Conservation (phyloP, 2,113 vertebrate species). For the Menura novaehollandiae region DNA sequence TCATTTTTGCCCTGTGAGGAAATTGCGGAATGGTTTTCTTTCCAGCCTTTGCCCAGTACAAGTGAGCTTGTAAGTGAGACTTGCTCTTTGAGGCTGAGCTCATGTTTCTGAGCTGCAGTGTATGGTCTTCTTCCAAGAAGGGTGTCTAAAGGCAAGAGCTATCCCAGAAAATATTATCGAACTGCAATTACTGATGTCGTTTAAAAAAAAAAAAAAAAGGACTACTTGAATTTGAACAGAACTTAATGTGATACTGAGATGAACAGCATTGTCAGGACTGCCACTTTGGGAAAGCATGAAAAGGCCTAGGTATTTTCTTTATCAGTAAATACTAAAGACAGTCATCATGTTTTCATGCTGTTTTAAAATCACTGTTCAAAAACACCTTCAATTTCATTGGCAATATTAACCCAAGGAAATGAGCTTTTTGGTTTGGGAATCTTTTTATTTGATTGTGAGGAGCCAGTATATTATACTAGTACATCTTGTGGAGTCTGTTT, state of each 20-base stretch:
- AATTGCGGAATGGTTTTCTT: neutral
- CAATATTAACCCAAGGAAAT: neutral
- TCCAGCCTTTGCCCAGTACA: neutral
- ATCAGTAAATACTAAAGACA: neutral
- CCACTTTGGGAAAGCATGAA: neutral
- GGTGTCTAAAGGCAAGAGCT: neutral
- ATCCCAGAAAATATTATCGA: neutral
- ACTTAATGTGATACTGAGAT: neutral
- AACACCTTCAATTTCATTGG: neutral
- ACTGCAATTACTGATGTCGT: neutral
- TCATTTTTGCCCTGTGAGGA: neutral
- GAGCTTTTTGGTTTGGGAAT: neutral
- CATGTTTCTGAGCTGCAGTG: neutral
- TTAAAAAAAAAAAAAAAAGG: neutral
- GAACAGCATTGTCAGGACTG: neutral
- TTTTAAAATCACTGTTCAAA: neutral
- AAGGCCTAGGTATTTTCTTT: neutral
- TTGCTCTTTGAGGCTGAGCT: neutral
- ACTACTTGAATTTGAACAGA: neutral
- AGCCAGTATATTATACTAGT: neutral
- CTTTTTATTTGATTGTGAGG: neutral
- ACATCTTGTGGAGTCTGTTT: neutral
- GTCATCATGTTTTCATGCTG: neutral
- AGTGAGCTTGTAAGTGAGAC: neutral
- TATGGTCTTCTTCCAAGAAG: neutral